Base-by-base conservation (phyloP, 2,888 invertebrate genomes). In the Osmoderma eremita region DNA sequence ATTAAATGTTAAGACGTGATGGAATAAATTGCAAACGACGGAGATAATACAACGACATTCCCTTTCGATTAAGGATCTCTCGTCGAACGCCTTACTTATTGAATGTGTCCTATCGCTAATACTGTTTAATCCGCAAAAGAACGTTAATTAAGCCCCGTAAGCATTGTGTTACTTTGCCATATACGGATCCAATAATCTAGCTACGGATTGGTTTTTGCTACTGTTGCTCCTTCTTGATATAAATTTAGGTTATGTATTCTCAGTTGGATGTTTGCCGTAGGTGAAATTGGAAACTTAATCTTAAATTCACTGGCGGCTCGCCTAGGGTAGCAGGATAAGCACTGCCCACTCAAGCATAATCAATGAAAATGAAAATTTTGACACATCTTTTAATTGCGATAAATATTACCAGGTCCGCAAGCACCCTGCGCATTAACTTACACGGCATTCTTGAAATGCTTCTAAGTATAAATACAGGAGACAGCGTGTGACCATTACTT, bases 1-100 rank as follows among this genome's bases (percentile, higher is more conserved):
- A 73, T 73, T 73, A 71, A 73, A 70, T 67, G 66, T 67, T 68
- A 70, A 72, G 73, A 72, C 72, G 70, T 71, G 70, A 70, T 71
- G 69, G 70, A 70, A 71, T 70, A 70, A 70, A 70, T 30, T 17
- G 58, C 66, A 66, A 64, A 66, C 63, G 67, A 68, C 69, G 66
- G 49, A 64, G 71, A 71, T 69, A 69, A 69, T 71, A 67, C 70
- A 45, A 61, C 45, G 65, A 61, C 70, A 69, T 70, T 71, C 68
- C 69, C 70, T 65, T 70, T 69, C 71, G 67, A 69, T 65, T 69
- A 69, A 67, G n/a, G 30, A 17, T 56, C 22, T 61, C 45, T 42
- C 30, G 17, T 61, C 61, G 65, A 69, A 69, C 64, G 65, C 68
- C 54, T 51, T 63, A 65, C 65, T 70, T 70, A 66, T 67, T 69